Conservation (phyloP, 2,113 vertebrate genomes). For the Siniperca chuatsi region DNA sequence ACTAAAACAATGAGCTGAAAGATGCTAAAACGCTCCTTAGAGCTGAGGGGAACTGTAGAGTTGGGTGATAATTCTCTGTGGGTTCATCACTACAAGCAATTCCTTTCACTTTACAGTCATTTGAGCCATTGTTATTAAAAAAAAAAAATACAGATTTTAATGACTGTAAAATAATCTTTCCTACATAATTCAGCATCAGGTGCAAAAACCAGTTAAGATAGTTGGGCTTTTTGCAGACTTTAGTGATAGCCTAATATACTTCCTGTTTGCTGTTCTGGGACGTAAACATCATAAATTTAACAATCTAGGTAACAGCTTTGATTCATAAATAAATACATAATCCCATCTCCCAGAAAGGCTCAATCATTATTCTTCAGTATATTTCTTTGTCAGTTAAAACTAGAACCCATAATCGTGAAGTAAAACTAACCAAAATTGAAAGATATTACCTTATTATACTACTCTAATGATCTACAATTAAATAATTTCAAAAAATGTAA, state of each 20-base stretch:
- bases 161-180: background rate
- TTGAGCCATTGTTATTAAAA: background rate
- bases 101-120: background rate
- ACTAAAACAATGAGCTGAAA: background rate
- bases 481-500: background rate
- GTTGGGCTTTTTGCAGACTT: background rate
- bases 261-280: background rate
- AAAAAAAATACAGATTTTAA: background rate
- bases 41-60: background rate
- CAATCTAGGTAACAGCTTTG: conserved; percentile 21
- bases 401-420: background rate
- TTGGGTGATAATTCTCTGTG: background rate
- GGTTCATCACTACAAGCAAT: background rate
- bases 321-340: conserved; percentile 36
- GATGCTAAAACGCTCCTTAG: background rate
- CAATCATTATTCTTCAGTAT: background rate
- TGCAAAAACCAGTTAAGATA: background rate
- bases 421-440: background rate
- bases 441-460: conserved; percentile 12
- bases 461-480: conserved; percentile 25
- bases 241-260: background rate
- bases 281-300: background rate
- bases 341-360: conserved; percentile 1
- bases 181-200: background rate
- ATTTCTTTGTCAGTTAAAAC: background rate